Evolutionary conservation across 2,888 invertebrate genomes (phyloP).

Genomic region (Blastobasis lacticolella): DNA sequence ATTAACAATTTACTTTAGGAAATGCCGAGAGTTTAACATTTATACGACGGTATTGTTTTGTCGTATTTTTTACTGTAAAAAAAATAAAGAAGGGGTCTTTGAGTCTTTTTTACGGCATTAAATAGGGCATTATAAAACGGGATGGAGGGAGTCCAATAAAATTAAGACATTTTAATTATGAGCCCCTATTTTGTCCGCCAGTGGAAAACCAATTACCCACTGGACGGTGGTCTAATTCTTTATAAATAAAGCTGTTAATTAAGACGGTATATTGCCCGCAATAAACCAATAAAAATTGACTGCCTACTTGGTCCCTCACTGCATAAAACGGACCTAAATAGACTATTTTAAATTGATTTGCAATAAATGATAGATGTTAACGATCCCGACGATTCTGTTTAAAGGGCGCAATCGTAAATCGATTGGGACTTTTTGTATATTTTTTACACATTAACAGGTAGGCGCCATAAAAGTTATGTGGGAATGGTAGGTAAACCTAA

Average conservation of each 20-base stretch:
- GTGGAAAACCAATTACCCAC: constrained; percentile 32
- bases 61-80: not conserved
- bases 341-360: constrained; percentile 38
- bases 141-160: constrained; percentile 51
- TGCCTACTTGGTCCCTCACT: constrained; percentile 55
- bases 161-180: constrained; percentile 71
- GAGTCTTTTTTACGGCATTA: constrained; percentile 39
- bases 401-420: too few species aligned
- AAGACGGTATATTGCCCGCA: constrained; percentile 45
- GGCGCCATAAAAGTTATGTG: too few species aligned
- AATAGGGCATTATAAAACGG: constrained; percentile 47
- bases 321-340: constrained; percentile 38
- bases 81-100: not conserved
- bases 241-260: constrained; percentile 69
- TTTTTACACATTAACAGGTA: too few species aligned
- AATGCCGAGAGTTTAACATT: too few species aligned
- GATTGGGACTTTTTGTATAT: too few species aligned
- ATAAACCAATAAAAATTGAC: constrained; percentile 59
- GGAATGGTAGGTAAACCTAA: too few species aligned
- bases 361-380: constrained; percentile 27
- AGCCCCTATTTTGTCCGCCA: constrained; percentile 65
- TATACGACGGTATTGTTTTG: not conserved
- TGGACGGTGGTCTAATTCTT: constrained; percentile 63
- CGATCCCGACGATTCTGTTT: not conserved
- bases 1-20: too few species aligned